These are phyloP conservation scores for Zonitis immaculata DNA, from an alignment of 2,888 invertebrate species.

Conservation along the genomic window DNA sequence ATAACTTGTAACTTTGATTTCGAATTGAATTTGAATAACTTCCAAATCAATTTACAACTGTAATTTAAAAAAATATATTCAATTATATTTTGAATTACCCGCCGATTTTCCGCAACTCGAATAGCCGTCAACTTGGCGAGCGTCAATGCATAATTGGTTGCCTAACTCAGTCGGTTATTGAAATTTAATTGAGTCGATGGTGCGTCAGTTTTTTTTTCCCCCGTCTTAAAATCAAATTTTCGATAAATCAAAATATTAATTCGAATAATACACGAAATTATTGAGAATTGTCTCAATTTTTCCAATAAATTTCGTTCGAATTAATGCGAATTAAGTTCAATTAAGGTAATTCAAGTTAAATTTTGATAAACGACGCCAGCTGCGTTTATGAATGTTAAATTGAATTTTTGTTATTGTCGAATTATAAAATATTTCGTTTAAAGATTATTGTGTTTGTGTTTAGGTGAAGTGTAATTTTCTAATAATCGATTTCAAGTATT, in stretches of 20 bases:
- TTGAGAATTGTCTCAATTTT: neutral
- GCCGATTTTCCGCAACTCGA: neutral
- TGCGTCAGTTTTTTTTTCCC: neutral
- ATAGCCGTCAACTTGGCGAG: neutral
- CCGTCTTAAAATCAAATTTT: too few relatives aligned
- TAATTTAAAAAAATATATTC: neutral
- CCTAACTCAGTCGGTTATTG: neutral
- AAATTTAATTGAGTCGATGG: neutral
- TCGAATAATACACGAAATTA: too few relatives aligned
- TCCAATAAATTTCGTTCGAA: neutral
- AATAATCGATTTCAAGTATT: neutral
- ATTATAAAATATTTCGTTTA: too few relatives aligned
- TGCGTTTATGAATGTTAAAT: neutral
- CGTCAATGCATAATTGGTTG: neutral
- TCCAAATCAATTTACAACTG: too few relatives aligned
- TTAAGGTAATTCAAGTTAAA: neutral
- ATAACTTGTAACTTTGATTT: neutral
- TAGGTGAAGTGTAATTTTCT: neutral
- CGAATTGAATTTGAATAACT: neutral
- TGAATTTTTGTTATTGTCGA: too few relatives aligned
- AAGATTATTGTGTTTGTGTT: too few relatives aligned
- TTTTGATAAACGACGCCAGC: neutral
- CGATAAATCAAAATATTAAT: too few relatives aligned
- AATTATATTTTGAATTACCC: neutral
- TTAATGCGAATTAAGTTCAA: neutral